These are phyloP conservation scores for Actinia equina DNA, from an alignment of 64 coral and sea anemone genomes.

Conservation along the genomic window DNA sequence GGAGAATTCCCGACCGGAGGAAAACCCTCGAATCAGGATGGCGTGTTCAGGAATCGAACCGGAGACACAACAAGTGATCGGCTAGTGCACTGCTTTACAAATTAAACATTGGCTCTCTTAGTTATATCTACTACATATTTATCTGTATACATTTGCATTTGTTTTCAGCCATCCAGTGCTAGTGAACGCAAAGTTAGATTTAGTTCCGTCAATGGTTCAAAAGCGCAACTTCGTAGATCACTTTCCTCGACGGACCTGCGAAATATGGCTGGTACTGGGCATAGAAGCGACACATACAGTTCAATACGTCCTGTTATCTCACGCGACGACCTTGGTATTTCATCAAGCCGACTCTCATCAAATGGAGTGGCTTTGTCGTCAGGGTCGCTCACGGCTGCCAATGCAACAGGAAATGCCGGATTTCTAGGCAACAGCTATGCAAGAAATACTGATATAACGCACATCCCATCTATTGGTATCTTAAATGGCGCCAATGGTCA, in stretches of 20 bases:
- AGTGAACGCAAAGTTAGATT: neutral
- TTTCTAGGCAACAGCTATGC: neutral
- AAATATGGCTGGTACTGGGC: neutral
- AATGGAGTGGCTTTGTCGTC: neutral
- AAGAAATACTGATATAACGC: neutral
- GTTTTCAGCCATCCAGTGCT: neutral
- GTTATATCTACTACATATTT: neutral
- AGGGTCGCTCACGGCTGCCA: neutral
- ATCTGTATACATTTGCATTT: neutral
- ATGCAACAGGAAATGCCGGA: neutral
- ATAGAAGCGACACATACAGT: neutral
- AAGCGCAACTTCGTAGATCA: neutral
- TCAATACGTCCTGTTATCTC: neutral
- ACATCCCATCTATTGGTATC: neutral
- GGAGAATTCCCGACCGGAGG: no score
- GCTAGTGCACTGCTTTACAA: no score
- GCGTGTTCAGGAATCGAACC: no score
- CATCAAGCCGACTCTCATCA: neutral
- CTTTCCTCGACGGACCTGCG: neutral
- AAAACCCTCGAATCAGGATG: no score
- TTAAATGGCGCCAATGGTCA: neutral
- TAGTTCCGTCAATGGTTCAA: neutral
- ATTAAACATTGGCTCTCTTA: no score
- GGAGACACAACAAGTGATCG: no score
- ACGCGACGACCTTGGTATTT: neutral